These are phyloP conservation scores for Erpornis zantholeuca DNA, from an alignment of 2,113 vertebrate species.

Conservation along the genomic window DNA sequence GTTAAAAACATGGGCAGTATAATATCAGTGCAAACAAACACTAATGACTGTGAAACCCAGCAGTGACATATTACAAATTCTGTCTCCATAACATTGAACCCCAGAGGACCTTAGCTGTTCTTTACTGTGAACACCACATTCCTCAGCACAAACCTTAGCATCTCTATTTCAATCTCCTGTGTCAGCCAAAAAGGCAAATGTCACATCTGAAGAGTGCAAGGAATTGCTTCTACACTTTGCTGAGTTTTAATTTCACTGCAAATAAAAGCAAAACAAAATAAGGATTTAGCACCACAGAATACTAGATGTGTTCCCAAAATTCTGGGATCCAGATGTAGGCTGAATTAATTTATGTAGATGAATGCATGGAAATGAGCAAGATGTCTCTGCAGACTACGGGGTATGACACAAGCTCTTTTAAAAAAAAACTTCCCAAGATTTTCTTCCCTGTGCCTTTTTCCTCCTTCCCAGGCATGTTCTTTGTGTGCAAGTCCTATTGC, in stretches of 20 bases:
- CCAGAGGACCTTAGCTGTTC: background rate
- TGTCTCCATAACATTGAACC: background rate
- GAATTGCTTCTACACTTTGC: background rate
- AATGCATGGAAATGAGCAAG: background rate
- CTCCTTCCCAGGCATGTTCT: background rate
- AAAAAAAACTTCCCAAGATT: background rate
- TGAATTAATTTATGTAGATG: background rate
- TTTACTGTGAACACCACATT: background rate
- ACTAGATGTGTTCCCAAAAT: background rate
- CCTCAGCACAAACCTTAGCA: background rate
- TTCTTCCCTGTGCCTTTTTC: background rate
- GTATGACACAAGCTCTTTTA: background rate
- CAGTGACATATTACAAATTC: background rate
- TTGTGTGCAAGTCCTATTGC: rapidly evolving
- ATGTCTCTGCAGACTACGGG: background rate
- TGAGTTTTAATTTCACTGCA: slow-evolving; percentile 12
- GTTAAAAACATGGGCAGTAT: background rate
- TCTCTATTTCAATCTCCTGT: background rate
- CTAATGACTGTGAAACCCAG: background rate
- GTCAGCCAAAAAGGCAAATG: background rate
- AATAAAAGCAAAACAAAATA: background rate
- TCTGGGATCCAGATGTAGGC: background rate
- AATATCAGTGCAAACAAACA: background rate
- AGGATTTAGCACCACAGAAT: background rate
- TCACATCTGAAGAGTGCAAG: background rate